Base-by-base conservation (phyloP, 2,797 vertebrate genomes). In the Paramormyrops hopkinsi region DNA sequence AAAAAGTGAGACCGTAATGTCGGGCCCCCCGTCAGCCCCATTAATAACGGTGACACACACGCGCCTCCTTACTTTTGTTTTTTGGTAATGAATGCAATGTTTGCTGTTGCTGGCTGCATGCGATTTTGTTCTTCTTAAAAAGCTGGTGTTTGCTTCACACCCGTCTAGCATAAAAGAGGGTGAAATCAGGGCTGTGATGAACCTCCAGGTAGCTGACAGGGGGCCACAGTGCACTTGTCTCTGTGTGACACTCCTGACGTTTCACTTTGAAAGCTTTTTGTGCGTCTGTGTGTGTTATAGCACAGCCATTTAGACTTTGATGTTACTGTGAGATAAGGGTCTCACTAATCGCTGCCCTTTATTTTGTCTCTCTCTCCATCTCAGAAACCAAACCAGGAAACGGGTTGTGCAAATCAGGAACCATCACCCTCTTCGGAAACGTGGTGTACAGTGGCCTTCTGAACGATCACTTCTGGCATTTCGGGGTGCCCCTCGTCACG, bases 301-400 rank as follows among this genome's bases (percentile, higher is more conserved):
- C 29, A 73, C 29, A 73, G 29, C 29, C 22, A 33, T 73, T 73
- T 73, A 14, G 22, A 37, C 29, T 73, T 37, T 73, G 11, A 37
- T 14, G 22, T 73, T 73, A 37, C 25, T 37, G 29, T 29, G 25
- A 25, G 56, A 62, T 62, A 25, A 62, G 56, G 56, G 56, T 33
- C 11, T 69, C 3, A 14, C 62, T 69, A 9, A 54, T 51, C 14
- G 2, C 22, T 51, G 11, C 12, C n/a, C 84, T 44, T 3, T 89
- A 1, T 54, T 69, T 29, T 69, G 25, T 83, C 69, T 37, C 19
- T 50, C 41, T 87, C 53, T 44, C 90, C 50, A 86, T 25, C 90
- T 11, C 92, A 96, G 95, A 95, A 94, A 93, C 92, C 90, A 95
- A 96, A 93, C 93, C 95, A 95, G 95, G 94, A 94, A 94, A 94